These are phyloP conservation scores for Odontocolon sp. DNA, from an alignment of 2,888 invertebrate species.

Conservation along the genomic window DNA sequence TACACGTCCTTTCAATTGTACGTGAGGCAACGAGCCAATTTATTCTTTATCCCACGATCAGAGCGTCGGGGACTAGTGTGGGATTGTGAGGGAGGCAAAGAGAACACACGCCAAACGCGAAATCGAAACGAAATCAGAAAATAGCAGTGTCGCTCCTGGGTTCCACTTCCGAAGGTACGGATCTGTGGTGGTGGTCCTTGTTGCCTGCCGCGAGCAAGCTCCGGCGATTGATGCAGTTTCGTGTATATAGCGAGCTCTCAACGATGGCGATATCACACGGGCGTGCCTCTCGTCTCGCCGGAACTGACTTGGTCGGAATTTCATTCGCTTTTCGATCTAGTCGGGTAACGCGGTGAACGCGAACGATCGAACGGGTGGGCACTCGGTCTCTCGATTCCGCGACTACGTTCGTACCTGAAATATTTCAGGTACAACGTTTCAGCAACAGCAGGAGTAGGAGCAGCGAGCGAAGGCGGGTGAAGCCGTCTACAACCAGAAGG, in stretches of 20 bases:
- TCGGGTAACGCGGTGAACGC: constrained; percentile 25
- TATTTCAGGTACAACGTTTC: constrained; percentile 18
- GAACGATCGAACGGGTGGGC: not conserved
- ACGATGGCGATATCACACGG: constrained; percentile 17
- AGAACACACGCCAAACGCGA: constrained; percentile 25
- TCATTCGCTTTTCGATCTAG: constrained; percentile 51
- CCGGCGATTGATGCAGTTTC: constrained; percentile 9
- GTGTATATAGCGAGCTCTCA: constrained; percentile 10
- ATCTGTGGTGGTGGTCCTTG: constrained; percentile 5
- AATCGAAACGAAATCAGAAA: constrained; percentile 50
- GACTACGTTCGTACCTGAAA: not conserved
- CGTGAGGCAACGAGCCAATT: constrained; percentile 48
- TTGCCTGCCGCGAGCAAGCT: not conserved
- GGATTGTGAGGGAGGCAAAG: constrained; percentile 21
- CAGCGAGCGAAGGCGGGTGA: not conserved
- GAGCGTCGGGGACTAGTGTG: not conserved
- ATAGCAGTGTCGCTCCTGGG: constrained; percentile 2
- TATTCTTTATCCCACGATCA: constrained; percentile 50
- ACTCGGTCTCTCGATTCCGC: not conserved
- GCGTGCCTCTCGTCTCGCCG: not conserved
- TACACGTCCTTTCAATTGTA: constrained; percentile 36
- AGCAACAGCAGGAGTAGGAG: not conserved
- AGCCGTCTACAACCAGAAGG: not conserved
- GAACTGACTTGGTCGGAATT: constrained; percentile 39
- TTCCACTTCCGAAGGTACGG: constrained; percentile 21